Base-by-base conservation (phyloP, 92 coral and sea anemone species). In the Phenganax subtilis region DNA sequence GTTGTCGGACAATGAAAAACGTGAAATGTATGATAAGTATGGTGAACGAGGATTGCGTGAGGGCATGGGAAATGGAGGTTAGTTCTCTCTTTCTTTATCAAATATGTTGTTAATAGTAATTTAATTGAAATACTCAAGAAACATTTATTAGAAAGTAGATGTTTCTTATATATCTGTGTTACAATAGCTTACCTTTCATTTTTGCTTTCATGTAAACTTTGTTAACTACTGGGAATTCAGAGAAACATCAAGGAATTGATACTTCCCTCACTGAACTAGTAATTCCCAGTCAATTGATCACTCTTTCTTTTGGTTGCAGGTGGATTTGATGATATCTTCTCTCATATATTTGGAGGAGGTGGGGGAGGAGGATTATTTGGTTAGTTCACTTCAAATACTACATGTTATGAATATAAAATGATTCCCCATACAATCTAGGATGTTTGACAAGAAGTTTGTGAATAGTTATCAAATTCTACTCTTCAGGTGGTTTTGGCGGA, bases 1-100 rank as follows among this genome's bases (percentile, higher is more conserved):
- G 14, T 87, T 93, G 53, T 93, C 98, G 66, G 88, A 91, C 85
- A 93, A 96, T 69, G 98, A 93, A 37, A 93, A 93, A 85, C 85
- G 98, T 57, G 92, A 93, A 56, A 82, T 92, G 27, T 93, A 93
- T 61, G 98, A 93, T 82, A 86, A 89, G 81, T 93, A 85, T 86
- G 98, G 98, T 54, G 98, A 93, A 87, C 90, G 92, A 84, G 98
- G 97, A 68, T 87, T 93, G 11, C 94, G 98, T 0, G 98, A 93
- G 75, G 98, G 98, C 54, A 85, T 87, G 30, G 93, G 91, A 6
- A 89, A 84, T 68, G 90, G 85, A 52, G 92, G 97, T 87, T 82
- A 84, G 90, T 51, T 16, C 17, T 54, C 73, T 82, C 54, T 30
- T n/a, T 54, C 17, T 74, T 67, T 75, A 8, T 61, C 29, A 56